A percentile compares a stretch with the other conserved stretches of the same genome.
Conservation (phyloP, 1,140 invertebrate genomes). For the Druon quercuslanigerum region DNA sequence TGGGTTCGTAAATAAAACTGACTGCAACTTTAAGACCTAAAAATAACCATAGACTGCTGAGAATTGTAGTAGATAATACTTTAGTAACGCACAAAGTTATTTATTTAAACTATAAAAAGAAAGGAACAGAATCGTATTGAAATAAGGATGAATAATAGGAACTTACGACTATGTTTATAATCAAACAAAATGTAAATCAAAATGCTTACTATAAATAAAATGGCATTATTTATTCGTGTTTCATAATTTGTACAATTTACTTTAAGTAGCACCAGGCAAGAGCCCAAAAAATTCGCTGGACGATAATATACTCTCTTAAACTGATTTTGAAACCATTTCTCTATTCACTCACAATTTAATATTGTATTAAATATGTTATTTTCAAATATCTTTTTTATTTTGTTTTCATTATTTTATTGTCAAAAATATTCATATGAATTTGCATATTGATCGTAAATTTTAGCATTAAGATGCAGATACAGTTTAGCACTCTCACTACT, state of each 20-base stretch:
- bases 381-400: too few relatives aligned
- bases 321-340: too few relatives aligned
- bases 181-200: background rate
- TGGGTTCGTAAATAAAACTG: background rate
- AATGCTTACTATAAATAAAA: background rate
- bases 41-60: slow-evolving; percentile 13
- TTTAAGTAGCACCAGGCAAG: background rate
- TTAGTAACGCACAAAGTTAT: slow-evolving; percentile 15
- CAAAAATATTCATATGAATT: too few relatives aligned
- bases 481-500: too few relatives aligned
- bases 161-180: slow-evolving; percentile 8
- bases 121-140: background rate
- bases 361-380: too few relatives aligned
- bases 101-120: slow-evolving; percentile 6
- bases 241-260: background rate
- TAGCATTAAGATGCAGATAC: too few relatives aligned
- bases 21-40: slow-evolving; percentile 40
- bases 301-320: too few relatives aligned
- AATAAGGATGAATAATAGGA: slow-evolving; percentile 3
- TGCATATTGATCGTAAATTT: too few relatives aligned
- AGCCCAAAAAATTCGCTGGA: too few relatives aligned
- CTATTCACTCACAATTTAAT: too few relatives aligned
- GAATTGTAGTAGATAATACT: background rate
- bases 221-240: background rate
- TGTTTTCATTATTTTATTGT: too few relatives aligned